Evolutionary conservation across 2,797 vertebrate species (phyloP).

Genomic region (Darevskia nairensis): DNA sequence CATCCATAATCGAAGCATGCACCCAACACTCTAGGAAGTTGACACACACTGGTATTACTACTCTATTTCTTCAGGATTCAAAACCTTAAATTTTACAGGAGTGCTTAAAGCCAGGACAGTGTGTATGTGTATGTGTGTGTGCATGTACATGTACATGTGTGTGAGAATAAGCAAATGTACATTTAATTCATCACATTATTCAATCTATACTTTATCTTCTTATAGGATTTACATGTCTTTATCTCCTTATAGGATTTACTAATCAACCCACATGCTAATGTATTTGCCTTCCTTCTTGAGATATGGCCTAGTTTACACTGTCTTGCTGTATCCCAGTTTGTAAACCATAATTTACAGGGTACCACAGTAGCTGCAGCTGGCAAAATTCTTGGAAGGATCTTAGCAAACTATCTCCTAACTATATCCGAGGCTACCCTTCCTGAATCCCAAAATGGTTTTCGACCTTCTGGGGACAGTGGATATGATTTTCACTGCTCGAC

Average conservation of each 20-base stretch:
- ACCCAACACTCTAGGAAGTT: too few species aligned
- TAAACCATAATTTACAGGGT: not conserved
- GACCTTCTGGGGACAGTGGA: too few species aligned
- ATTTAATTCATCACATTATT: constrained; percentile 10
- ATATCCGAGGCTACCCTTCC: too few species aligned
- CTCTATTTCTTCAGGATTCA: not conserved
- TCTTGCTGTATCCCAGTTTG: not conserved
- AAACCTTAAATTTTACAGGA: not conserved
- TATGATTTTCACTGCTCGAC: too few species aligned
- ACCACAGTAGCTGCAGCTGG: not conserved
- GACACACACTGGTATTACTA: not conserved
- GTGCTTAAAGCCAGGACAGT: not conserved
- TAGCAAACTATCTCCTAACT: too few species aligned
- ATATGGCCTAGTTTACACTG: constrained; percentile 10
- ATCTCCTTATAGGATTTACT: constrained; percentile 57
- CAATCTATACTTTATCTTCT: constrained; percentile 18
- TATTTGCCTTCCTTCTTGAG: constrained; percentile 37
- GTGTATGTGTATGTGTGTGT: not conserved
- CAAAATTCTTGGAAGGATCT: too few species aligned
- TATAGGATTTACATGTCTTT: constrained; percentile 53
- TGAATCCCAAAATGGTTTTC: too few species aligned
- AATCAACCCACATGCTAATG: constrained; percentile 57
- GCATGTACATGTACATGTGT: too few species aligned
- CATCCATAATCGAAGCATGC: too few species aligned
- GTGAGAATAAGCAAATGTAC: not conserved